Evolutionary conservation across 2,113 vertebrate genomes (phyloP).

Genomic region (Nesospiza acunhae): DNA sequence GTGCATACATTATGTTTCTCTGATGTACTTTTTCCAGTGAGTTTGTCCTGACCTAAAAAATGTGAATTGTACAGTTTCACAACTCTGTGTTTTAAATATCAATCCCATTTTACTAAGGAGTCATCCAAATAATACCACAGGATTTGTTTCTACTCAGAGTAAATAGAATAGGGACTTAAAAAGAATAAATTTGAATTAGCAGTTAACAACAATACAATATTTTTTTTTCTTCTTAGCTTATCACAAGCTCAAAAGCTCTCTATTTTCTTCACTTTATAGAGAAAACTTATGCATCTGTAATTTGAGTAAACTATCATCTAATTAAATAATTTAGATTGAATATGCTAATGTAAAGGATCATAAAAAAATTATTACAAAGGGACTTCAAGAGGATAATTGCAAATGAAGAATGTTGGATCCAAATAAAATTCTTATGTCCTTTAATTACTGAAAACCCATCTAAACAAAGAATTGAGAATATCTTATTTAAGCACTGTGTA

Average conservation of each 20-base stretch:
- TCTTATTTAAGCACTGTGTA: conserved; percentile 55
- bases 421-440: conserved; percentile 62
- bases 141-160: background rate
- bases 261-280: conserved; percentile 39
- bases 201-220: background rate
- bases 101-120: background rate
- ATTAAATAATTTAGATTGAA: conserved; percentile 75
- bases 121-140: background rate
- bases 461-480: conserved; percentile 51
- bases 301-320: conserved; percentile 68
- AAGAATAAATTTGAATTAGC: conserved; percentile 6
- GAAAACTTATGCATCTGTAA: conserved; percentile 69
- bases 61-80: background rate
- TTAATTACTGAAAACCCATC: conserved; percentile 70
- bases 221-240: background rate
- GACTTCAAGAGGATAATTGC: conserved; percentile 72
- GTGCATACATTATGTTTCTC: background rate
- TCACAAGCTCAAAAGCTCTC: conserved; percentile 32
- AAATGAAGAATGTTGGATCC: conserved; percentile 60
- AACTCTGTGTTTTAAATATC: background rate
- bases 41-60: background rate
- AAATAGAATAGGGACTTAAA: conserved; percentile 1
- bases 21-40: background rate
- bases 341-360: conserved; percentile 67
- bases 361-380: conserved; percentile 69